Conservation (phyloP, 2,113 vertebrate genomes). For the Odobenus rosmarus region DNA sequence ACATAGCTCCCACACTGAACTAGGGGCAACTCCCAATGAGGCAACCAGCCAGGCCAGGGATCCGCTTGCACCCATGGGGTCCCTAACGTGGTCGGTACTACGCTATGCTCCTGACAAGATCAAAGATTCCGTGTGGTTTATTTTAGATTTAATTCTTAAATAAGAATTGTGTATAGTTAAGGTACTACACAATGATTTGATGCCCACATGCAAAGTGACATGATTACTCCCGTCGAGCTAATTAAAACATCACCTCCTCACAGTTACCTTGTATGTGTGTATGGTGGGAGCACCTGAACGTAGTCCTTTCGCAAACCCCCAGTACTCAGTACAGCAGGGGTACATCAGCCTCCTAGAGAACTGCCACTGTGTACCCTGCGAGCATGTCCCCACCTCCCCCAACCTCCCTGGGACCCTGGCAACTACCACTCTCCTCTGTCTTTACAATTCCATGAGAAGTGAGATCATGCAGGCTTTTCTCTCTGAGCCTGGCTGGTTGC, state of each 20-base stretch:
- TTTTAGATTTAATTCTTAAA: background rate
- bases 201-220: rapidly evolving
- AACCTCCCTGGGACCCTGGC: background rate
- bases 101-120: rapidly evolving
- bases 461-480: background rate
- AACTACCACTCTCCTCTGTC: background rate
- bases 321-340: rapidly evolving
- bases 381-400: rapidly evolving
- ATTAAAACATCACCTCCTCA: rapidly evolving
- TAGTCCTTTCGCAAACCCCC: too few relatives aligned
- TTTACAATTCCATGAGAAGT: background rate
- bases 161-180: background rate
- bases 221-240: rapidly evolving
- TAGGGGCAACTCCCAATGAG: too few relatives aligned
- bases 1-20: rapidly evolving
- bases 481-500: background rate
- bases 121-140: background rate
- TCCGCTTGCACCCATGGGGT: rapidly evolving
- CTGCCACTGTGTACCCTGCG: rapidly evolving
- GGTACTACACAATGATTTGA: rapidly evolving
- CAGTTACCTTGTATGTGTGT: rapidly evolving
- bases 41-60: rapidly evolving
- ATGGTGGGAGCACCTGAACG: rapidly evolving
- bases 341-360: rapidly evolving
- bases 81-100: rapidly evolving